Conservation (phyloP, 2,888 invertebrate species). For the Suillia variegata region DNA sequence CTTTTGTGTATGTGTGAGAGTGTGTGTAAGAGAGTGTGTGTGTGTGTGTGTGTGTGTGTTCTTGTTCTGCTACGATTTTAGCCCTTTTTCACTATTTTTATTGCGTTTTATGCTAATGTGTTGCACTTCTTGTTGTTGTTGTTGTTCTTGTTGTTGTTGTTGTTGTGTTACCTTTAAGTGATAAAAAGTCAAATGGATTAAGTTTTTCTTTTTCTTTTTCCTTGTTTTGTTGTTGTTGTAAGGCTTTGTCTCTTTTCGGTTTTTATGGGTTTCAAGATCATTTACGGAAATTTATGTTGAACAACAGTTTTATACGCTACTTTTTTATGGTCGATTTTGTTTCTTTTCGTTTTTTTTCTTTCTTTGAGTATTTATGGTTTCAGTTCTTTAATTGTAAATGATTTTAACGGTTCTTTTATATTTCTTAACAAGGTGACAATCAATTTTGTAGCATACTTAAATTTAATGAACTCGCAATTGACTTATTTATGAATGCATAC, state of each 20-base stretch:
- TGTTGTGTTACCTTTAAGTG: not conserved
- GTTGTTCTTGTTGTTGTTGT: not conserved
- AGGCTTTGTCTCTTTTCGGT: not conserved
- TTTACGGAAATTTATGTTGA: slow-evolving; percentile 3
- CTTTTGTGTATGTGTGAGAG: not conserved
- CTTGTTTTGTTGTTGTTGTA: not conserved
- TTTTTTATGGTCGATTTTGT: no score
- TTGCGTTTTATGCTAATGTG: not conserved
- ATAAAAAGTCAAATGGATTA: not conserved
- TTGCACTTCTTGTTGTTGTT: not conserved
- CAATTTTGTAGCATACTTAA: not conserved
- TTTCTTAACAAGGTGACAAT: not conserved
- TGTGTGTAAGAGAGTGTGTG: not conserved
- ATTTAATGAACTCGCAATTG: no score
- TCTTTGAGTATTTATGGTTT: not conserved
- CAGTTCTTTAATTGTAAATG: not conserved
- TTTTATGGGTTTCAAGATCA: not conserved
- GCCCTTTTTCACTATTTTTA: slow-evolving; percentile 24
- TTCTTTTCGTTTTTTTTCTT: not conserved
- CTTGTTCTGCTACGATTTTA: not conserved
- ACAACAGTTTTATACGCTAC: not conserved
- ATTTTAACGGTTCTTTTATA: not conserved
- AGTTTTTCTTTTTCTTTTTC: not conserved
- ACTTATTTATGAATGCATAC: not conserved
- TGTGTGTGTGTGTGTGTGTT: not conserved